phyloP scores from a whole-genome alignment of 2,797 vertebrate genomes.

The Microctenopoma stevenorrisi region DNA sequence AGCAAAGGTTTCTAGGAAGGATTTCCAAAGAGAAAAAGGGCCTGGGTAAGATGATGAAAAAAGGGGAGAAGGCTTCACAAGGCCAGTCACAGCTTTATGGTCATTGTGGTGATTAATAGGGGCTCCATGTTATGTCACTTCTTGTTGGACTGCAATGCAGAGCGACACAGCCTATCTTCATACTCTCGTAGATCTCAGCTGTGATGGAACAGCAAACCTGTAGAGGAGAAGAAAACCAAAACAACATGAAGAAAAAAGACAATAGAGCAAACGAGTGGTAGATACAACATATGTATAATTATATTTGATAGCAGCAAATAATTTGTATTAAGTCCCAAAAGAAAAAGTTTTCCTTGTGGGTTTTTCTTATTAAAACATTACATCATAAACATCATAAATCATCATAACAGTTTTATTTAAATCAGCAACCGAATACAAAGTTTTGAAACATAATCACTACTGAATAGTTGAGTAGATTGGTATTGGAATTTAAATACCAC shows the following conservation, averaged over 20 bases:
- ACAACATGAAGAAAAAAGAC: background rate
- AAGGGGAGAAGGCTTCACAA: slow-evolving; percentile 53
- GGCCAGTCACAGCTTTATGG: slow-evolving; percentile 72
- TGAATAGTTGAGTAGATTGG: no score
- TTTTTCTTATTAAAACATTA: no score
- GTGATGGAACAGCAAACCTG: slow-evolving; percentile 59
- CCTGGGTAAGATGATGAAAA: slow-evolving; percentile 54
- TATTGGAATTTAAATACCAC: no score
- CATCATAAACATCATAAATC: no score
- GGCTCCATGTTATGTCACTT: slow-evolving; percentile 71
- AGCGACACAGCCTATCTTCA: slow-evolving; percentile 65
- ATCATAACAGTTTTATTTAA: no score
- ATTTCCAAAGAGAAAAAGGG: slow-evolving; percentile 39
- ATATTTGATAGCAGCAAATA: background rate
- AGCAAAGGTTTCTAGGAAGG: slow-evolving; percentile 23
- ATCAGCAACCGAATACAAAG: no score
- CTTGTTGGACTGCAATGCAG: slow-evolving; percentile 51
- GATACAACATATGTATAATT: background rate
- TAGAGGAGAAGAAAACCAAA: slow-evolving; percentile 41
- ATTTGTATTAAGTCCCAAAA: background rate
- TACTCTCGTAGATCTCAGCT: slow-evolving; percentile 42
- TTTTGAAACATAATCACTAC: no score
- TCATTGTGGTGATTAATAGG: slow-evolving; percentile 69
- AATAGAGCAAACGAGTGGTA: background rate
- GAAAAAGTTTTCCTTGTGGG: no score